Percentiles rank a stretch among this genome's conserved stretches.
These are phyloP conservation scores for Drosophila busckii DNA, from an alignment of 1,140 invertebrate species.

Conservation along the genomic window DNA sequence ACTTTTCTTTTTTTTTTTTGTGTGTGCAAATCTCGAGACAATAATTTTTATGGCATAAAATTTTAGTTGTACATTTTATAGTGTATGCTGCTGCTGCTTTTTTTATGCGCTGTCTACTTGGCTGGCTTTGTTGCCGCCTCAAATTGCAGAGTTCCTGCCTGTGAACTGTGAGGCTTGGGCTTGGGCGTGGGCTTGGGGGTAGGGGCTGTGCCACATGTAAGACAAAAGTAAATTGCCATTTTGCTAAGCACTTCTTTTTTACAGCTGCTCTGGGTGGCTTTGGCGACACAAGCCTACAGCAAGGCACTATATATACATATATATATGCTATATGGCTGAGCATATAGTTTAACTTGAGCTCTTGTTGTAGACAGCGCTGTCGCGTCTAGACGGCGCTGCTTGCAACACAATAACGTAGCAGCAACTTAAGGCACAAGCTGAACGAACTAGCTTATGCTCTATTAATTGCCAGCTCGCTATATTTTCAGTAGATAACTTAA, in stretches of 20 bases:
- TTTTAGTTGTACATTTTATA: slow-evolving; percentile 60
- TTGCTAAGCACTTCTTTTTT: slow-evolving; percentile 63
- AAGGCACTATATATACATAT: neutral
- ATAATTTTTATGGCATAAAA: slow-evolving; percentile 69
- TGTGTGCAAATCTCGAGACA: slow-evolving; percentile 62
- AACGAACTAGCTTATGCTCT: no score
- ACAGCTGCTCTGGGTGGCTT: slow-evolving; percentile 36
- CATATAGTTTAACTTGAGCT: neutral
- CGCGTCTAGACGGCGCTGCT: slow-evolving; percentile 45
- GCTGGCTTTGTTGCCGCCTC: no score
- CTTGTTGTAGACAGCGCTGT: slow-evolving; percentile 16
- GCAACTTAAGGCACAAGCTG: neutral
- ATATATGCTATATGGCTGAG: neutral
- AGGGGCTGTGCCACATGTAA: slow-evolving; percentile 39
- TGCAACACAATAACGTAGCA: slow-evolving; percentile 1
- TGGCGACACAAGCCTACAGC: slow-evolving; percentile 21
- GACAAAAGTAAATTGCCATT: slow-evolving; percentile 70
- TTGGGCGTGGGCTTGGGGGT: neutral
- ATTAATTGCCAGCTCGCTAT: no score
- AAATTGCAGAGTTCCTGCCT: neutral
- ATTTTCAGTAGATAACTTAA: no score
- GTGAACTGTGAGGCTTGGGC: neutral
- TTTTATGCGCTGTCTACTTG: neutral
- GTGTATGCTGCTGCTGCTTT: slow-evolving; percentile 12
- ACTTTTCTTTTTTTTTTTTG: slow-evolving; percentile 7